phyloP scores from a whole-genome alignment of 2,888 invertebrate species.

The Calephelis perditalis region DNA sequence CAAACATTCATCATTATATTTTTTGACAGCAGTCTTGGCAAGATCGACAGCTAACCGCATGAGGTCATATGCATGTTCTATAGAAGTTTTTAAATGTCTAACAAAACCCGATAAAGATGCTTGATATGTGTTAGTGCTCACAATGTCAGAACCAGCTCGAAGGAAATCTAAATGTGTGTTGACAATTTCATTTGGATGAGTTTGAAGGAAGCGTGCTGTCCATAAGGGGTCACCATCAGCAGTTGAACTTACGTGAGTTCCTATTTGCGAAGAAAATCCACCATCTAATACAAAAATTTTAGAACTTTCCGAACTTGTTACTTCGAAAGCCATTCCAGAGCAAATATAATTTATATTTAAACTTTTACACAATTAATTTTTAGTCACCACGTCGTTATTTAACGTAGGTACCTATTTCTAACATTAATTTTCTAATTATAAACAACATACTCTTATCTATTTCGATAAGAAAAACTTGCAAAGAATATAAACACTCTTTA shows the following conservation, averaged over 20 bases:
- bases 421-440: too few species aligned
- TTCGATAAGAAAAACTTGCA: too few species aligned
- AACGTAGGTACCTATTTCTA: too few species aligned
- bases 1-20: conserved; percentile 70
- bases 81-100: conserved; percentile 82
- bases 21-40: conserved; percentile 83
- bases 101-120: conserved; percentile 87
- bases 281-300: conserved; percentile 78
- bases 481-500: too few species aligned
- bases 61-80: conserved; percentile 82
- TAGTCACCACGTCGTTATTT: neutral
- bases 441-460: too few species aligned
- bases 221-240: conserved; percentile 92
- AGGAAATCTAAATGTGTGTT: conserved; percentile 89
- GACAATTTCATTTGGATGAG: conserved; percentile 85
- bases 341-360: neutral
- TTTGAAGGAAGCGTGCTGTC: conserved; percentile 89
- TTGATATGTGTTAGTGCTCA: conserved; percentile 94
- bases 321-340: too few species aligned
- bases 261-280: conserved; percentile 89
- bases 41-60: conserved; percentile 85
- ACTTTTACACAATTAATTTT: too few species aligned
- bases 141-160: conserved; percentile 90
- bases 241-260: conserved; percentile 81
- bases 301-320: conserved; percentile 15